These are phyloP conservation scores for Phasia obesa DNA, from an alignment of 2,888 invertebrate species.

Conservation along the genomic window DNA sequence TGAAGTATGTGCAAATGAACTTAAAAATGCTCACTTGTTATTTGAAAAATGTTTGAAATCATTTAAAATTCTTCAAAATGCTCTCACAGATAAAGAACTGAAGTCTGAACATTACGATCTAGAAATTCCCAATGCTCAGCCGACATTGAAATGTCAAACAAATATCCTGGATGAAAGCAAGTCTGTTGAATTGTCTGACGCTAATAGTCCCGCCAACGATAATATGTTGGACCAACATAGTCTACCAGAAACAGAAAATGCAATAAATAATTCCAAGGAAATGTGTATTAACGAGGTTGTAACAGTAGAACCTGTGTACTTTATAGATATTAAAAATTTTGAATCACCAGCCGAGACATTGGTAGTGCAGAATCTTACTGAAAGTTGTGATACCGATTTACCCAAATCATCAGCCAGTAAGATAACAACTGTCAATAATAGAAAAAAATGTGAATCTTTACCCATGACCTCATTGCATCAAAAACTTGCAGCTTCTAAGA, in stretches of 20 bases:
- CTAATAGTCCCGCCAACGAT: not conserved
- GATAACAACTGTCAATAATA: too few species aligned
- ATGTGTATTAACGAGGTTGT: not conserved
- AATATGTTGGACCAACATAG: not conserved
- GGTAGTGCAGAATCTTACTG: not conserved
- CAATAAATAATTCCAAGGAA: not conserved
- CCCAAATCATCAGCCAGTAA: not conserved
- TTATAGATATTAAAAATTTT: not conserved
- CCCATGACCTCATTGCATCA: too few species aligned
- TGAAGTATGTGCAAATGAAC: slow-evolving; percentile 23
- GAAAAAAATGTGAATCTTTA: too few species aligned
- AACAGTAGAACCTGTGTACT: not conserved
- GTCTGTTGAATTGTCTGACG: not conserved
- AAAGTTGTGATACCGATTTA: not conserved
- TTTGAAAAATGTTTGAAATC: slow-evolving; percentile 41
- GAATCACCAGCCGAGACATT: not conserved
- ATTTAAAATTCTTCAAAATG: not conserved
- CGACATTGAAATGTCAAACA: not conserved
- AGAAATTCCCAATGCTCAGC: not conserved
- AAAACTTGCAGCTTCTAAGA: too few species aligned
- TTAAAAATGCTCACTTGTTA: slow-evolving; percentile 29
- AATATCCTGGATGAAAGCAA: not conserved
- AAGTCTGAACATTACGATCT: not conserved
- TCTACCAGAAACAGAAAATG: not conserved
- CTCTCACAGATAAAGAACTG: not conserved